phyloP scores from a whole-genome alignment of 2,797 vertebrate genomes.

The Myotis planiceps region DNA sequence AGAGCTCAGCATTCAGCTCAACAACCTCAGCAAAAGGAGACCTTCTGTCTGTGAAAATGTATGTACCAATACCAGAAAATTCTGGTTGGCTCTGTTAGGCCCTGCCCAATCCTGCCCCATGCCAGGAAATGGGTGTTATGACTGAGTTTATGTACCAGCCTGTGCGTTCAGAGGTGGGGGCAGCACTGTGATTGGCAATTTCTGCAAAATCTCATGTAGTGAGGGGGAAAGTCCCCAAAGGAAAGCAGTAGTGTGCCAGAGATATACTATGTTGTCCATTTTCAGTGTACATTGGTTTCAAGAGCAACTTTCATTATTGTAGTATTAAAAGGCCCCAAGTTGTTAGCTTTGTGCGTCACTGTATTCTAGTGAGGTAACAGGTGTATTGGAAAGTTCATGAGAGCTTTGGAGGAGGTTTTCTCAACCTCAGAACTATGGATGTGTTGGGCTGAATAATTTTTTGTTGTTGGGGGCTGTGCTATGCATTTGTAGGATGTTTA shows the following conservation, averaged over 20 bases:
- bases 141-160: background rate
- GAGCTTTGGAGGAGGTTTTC: background rate
- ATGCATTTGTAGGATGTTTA: background rate
- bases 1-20: background rate
- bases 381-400: background rate
- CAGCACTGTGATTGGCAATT: background rate
- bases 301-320: conserved; percentile 8
- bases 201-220: background rate
- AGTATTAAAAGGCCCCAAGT: background rate
- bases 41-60: background rate
- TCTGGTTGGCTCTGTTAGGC: background rate
- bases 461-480: background rate
- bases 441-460: background rate
- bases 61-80: background rate
- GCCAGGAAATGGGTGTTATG: background rate
- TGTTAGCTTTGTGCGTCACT: background rate
- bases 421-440: background rate
- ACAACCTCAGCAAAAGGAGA: background rate
- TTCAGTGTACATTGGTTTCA: background rate
- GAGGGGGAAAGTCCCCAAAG: background rate
- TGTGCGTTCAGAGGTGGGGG: background rate
- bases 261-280: background rate
- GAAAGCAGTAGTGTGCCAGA: background rate
- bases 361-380: background rate
- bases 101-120: background rate